Evolutionary conservation across 2,888 invertebrate species (phyloP), one percentile per base, ranked within the genome.

Genomic region (Euzophera pinguis): DNA sequence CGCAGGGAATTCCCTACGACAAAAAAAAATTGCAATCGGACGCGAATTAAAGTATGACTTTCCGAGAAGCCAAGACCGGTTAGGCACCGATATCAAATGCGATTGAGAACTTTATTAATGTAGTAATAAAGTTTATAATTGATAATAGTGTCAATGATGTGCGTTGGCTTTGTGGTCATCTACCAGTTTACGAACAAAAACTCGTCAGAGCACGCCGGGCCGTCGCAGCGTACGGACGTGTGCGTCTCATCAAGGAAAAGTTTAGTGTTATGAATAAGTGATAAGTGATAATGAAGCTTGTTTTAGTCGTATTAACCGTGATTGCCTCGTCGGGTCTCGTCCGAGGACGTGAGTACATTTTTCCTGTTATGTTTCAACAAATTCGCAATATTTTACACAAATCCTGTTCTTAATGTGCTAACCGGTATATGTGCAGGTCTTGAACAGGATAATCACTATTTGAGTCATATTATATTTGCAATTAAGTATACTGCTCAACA

Each of bases 251-350:
- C 10, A 10, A 16, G 32, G 10, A 34, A 10, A 9, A 13, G 10
- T 5, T 43, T 16, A 43, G 10, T 34, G n/a, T 32, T 16, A 32
- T 32, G 32, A 45, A 45, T 22, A 27, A 13, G 45, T 32, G 32
- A 14, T 32, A 32, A 10, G 34, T 34, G 45, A 14, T 14, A 32
- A 45, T 45, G 45, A 45, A 45, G 32, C 10, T 45, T 45, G 32
- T 34, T 45, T 2, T 32, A 8, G 6, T 10, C 14, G 13, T 45
- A 32, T 10, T 45, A 34, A 6, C 16, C 14, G 45, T 45, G 45
- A 45, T 45, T 27, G 32, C 45, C 10, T 45, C 45, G 14, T 32
- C 45, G 45, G 32, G 45, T 32, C 14, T 45, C 45, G 45, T 16
- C 45, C 13, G 29, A 29, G 45, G 45, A 32, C 45, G 45, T 45